phyloP scores from a whole-genome alignment of 2,888 invertebrate species.

The Microchrysa polita region DNA sequence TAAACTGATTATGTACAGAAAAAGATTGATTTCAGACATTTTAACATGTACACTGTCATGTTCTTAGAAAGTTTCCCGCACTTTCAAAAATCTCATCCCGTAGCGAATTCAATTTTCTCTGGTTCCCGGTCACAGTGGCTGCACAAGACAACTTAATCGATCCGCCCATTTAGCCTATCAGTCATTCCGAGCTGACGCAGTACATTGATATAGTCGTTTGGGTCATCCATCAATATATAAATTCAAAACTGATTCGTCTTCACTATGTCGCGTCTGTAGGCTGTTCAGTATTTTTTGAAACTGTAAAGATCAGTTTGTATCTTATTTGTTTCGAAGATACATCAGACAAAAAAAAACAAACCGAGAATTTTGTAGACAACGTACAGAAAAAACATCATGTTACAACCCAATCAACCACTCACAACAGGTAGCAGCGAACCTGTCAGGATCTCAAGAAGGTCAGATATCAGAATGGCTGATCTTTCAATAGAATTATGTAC shows the following conservation, averaged over 20 bases:
- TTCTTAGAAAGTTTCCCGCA: constrained; percentile 17
- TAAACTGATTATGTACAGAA: not conserved
- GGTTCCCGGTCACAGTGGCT: constrained; percentile 35
- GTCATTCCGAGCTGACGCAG: constrained; percentile 11
- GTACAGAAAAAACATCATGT: constrained; percentile 6
- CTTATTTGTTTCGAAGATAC: constrained; percentile 24
- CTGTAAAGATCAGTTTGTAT: constrained; percentile 7
- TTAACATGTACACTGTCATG: constrained; percentile 27
- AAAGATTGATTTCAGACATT: constrained; percentile 26
- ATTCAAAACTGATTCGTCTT: not conserved
- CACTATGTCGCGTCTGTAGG: not conserved
- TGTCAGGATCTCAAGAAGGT: constrained; percentile 27
- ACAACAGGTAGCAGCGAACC: constrained; percentile 38
- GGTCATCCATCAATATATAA: constrained; percentile 27
- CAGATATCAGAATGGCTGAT: constrained; percentile 8
- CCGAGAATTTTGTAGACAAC: not conserved
- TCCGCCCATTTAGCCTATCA: constrained; percentile 28
- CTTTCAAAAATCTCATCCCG: constrained; percentile 23
- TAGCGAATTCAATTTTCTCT: constrained; percentile 37
- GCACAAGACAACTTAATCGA: constrained; percentile 42
- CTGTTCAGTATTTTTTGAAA: not conserved
- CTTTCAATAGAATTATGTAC: not conserved
- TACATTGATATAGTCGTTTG: constrained; percentile 15
- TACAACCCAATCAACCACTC: constrained; percentile 30
- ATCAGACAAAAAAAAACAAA: constrained; percentile 4